A percentile compares a stretch with the other conserved stretches of the same genome.
Evolutionary conservation across 1,140 invertebrate genomes (phyloP).

Genomic region (Melitaea cinxia): DNA sequence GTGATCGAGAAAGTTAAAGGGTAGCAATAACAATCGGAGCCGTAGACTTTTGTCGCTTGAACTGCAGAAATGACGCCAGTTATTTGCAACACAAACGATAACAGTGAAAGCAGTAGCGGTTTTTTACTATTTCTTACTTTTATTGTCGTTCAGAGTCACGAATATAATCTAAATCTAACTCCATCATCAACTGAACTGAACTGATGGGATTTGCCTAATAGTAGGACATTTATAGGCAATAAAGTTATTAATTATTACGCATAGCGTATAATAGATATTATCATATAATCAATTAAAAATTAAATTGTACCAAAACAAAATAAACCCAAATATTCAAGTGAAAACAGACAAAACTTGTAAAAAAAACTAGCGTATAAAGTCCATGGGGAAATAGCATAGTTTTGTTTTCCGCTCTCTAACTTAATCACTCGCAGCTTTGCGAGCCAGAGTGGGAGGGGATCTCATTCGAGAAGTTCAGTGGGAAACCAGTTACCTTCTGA

Average conservation of each 20-base stretch:
- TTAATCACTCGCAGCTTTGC: conserved; percentile 19
- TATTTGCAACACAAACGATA: not conserved
- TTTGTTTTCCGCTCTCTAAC: conserved; percentile 29
- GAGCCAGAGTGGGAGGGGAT: conserved; percentile 35
- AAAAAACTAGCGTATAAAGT: no score
- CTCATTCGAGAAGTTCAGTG: conserved; percentile 42
- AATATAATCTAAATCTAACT: no score
- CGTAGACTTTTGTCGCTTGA: conserved; percentile 24
- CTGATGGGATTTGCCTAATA: no score
- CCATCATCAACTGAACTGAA: no score
- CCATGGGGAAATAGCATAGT: not conserved
- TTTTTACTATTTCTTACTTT: not conserved
- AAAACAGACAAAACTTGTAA: no score
- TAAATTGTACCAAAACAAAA: no score
- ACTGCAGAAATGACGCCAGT: conserved; percentile 12
- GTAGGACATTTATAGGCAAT: no score
- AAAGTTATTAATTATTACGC: no score
- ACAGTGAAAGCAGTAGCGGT: conserved; percentile 19
- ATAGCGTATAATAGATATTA: no score
- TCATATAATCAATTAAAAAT: no score
- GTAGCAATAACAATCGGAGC: conserved; percentile 22
- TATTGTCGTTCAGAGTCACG: no score
- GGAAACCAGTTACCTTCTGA: conserved; percentile 42
- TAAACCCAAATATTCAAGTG: no score
- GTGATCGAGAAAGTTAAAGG: conserved; percentile 30